A percentile compares a stretch with the other conserved stretches of the same genome.
phyloP scores from a whole-genome alignment of 2,113 vertebrate genomes.

The Rattus rattus region DNA sequence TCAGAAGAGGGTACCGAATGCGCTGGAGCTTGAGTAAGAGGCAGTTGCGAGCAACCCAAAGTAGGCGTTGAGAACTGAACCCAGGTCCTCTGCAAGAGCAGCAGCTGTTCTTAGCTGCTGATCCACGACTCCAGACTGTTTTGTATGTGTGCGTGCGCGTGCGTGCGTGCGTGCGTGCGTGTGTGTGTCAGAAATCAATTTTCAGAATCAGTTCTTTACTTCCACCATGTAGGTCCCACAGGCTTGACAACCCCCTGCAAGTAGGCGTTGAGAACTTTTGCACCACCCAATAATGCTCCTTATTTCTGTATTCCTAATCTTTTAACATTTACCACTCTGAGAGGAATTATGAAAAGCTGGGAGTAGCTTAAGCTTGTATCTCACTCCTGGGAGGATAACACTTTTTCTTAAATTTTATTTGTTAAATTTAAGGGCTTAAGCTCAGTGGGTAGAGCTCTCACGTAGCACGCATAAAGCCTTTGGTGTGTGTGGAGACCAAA shows the following conservation, averaged over 20 bases:
- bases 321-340: not conserved
- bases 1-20: not conserved
- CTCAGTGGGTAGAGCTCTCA: not conserved
- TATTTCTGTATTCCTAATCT: not conserved
- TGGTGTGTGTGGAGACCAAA: not conserved
- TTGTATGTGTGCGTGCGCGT: not conserved
- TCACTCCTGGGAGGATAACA: not conserved
- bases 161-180: not conserved
- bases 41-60: too few species aligned
- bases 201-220: not conserved
- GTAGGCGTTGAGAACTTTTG: too few species aligned
- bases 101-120: not conserved
- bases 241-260: too few species aligned
- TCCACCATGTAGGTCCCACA: not conserved
- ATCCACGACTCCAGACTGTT: not conserved
- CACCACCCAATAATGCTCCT: too few species aligned
- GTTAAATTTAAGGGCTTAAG: not conserved
- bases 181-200: not conserved
- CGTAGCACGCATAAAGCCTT: too few species aligned
- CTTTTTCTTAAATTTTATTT: slow-evolving; percentile 19
- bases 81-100: not conserved
- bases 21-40: not conserved
- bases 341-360: not conserved
- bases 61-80: not conserved
- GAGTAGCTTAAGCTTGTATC: not conserved